Conservation (phyloP, 1,140 invertebrate species). For the Galleria mellonella region DNA sequence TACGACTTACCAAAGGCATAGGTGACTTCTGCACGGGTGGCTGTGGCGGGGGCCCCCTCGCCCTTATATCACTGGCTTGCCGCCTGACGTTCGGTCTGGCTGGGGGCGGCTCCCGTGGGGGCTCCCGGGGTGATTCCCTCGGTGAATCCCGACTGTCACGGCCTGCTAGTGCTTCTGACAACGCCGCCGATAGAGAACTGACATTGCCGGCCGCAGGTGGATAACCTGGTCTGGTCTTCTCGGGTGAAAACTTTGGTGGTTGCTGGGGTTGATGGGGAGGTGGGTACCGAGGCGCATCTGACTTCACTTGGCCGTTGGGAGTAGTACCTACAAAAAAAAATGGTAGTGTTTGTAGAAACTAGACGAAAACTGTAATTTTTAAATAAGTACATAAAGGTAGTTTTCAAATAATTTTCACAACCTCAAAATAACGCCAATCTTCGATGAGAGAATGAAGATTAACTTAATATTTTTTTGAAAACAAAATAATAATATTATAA, state of each 20-base stretch:
- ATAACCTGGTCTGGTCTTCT: slow-evolving; percentile 31
- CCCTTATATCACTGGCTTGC: slow-evolving; percentile 49
- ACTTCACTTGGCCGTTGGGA: slow-evolving; percentile 50
- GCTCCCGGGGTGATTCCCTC: slow-evolving; percentile 29
- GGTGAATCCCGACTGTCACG: slow-evolving; percentile 18
- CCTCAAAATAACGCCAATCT: too few relatives aligned
- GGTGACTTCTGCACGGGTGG: slow-evolving; percentile 52
- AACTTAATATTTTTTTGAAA: too few relatives aligned
- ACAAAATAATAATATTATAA: too few relatives aligned
- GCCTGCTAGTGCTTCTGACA: slow-evolving; percentile 48
- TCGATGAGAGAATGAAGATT: too few relatives aligned
- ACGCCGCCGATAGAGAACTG: slow-evolving; percentile 45
- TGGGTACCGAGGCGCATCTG: slow-evolving; percentile 43
- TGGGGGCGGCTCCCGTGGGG: slow-evolving; percentile 22
- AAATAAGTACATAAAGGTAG: too few relatives aligned
- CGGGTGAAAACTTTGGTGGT: slow-evolving; percentile 31
- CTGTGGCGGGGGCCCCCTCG: slow-evolving; percentile 60
- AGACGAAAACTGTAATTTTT: too few relatives aligned
- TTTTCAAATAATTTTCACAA: too few relatives aligned
- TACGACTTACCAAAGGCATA: slow-evolving; percentile 61
- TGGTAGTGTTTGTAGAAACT: too few relatives aligned
- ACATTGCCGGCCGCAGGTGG: slow-evolving; percentile 26
- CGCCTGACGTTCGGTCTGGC: slow-evolving; percentile 35
- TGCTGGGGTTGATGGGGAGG: slow-evolving; percentile 22
- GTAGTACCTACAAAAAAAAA: slow-evolving; percentile 31